Base-by-base conservation (phyloP, 2,888 invertebrate genomes). In the Ophioninae sp. region DNA sequence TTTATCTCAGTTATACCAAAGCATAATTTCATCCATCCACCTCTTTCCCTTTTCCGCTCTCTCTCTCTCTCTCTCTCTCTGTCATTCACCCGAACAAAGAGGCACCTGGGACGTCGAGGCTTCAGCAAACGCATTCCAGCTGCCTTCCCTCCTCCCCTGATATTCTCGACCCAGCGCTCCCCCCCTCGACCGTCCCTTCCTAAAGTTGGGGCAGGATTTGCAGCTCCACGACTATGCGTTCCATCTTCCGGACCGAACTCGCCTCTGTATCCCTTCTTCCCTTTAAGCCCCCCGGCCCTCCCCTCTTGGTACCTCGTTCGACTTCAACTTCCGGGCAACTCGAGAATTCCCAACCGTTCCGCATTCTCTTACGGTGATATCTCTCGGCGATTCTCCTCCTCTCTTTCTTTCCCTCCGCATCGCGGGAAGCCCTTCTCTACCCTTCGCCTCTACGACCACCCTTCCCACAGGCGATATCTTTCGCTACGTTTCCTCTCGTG, bases 61-160 rank as follows among this genome's bases (percentile, higher is more conserved):
- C 74, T 70, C 74, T 72, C 56, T 59, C 61, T 56, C 65, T 67
- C 13, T 72, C 44, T 59, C 61, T 56, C 70, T 67, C 7, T 78
- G 74, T 57, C 69, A 64, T 78, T 74, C 65, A 75, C 59, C 65
- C 23, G 69, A 81, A 80, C 83, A 67, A 83, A 83, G 81, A 84
- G 78, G 74, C 83, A 81, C 81, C 83, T 81, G 83, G 70, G 83
- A 81, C 77, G 21, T 65, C 23, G 44, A 76, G 50, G n/a, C n/a
- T n/a, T n/a, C n/a, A n/a, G 57, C 57, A 57, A 70, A 65, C 79
- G 74, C 78, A 56, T 69, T 74, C 20, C n/a, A n/a, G n/a, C 74
- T 78, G 39, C 70, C 69, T 17, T 37, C 13, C 57, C 39, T 70
- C 7, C 21, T 61, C 6, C 23, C 17, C 61, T 23, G n/a, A n/a